A percentile compares a stretch with the other conserved stretches of the same genome.
Conservation (phyloP, 2,113 vertebrate species). For the Dolichallabes microphthalmus region DNA sequence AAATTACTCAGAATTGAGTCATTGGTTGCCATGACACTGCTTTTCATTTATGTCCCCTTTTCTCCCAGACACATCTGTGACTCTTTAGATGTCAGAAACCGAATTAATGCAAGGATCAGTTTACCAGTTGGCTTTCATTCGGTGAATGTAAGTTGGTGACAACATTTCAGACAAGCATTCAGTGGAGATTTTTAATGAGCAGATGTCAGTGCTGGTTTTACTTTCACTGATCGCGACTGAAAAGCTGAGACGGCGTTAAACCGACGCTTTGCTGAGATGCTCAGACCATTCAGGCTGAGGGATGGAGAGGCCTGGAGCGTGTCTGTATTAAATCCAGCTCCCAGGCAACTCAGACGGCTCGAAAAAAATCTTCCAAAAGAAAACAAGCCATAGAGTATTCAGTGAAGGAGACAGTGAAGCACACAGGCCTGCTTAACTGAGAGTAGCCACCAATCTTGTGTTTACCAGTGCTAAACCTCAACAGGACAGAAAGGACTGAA, state of each 20-base stretch:
- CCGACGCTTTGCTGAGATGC: conserved; percentile 32
- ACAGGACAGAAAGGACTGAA: background rate
- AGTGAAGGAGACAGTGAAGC: conserved; percentile 8
- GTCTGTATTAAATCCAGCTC: conserved; percentile 29
- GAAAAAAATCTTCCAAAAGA: conserved; percentile 23
- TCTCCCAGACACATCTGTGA: conserved; percentile 17
- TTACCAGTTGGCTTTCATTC: conserved; percentile 34
- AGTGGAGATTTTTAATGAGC: conserved; percentile 59
- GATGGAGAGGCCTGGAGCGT: conserved; percentile 26
- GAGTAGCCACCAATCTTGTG: background rate
- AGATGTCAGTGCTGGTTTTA: conserved; percentile 62
- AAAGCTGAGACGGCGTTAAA: conserved; percentile 27
- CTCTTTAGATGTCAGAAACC: conserved; percentile 39
- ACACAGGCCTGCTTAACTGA: conserved; percentile 14
- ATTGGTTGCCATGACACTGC: conserved; percentile 44
- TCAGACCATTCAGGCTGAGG: conserved; percentile 29
- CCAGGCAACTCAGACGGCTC: conserved; percentile 16
- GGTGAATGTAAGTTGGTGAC: conserved; percentile 41
- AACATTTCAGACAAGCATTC: conserved; percentile 51
- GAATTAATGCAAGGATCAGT: conserved; percentile 42
- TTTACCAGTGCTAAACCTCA: background rate
- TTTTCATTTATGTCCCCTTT: conserved; percentile 34
- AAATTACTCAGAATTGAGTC: conserved; percentile 30
- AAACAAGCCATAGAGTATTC: background rate
- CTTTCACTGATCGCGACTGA: conserved; percentile 51